A percentile compares a stretch with the other conserved stretches of the same genome.
phyloP scores from a whole-genome alignment of 2,797 vertebrate species.

The Gymnoscopelus braueri region DNA sequence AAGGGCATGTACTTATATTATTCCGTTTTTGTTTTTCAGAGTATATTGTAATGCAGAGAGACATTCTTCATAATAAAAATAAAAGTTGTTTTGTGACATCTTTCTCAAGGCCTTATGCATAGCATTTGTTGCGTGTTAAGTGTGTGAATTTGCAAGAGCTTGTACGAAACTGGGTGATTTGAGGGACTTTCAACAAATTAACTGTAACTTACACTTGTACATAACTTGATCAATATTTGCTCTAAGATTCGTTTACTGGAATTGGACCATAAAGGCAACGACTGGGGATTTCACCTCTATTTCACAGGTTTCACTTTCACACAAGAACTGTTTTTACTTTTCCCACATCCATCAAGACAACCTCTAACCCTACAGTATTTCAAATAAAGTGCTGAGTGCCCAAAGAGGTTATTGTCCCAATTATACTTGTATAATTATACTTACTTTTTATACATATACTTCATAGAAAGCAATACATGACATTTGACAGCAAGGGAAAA shows the following conservation, averaged over 20 bases:
- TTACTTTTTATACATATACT: no score
- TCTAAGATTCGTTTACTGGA: slow-evolving; percentile 79
- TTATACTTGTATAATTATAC: no score
- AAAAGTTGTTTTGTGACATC: slow-evolving; percentile 27
- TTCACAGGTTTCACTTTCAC: slow-evolving; percentile 83
- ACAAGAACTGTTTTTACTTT: slow-evolving; percentile 69
- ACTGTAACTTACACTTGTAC: slow-evolving; percentile 62
- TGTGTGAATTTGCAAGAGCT: neutral
- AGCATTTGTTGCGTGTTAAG: neutral
- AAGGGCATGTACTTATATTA: slow-evolving; percentile 53
- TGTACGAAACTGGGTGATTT: slow-evolving; percentile 18
- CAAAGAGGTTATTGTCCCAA: neutral
- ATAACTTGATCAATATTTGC: slow-evolving; percentile 45
- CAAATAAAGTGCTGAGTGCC: slow-evolving; percentile 43
- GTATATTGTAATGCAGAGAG: slow-evolving; percentile 71
- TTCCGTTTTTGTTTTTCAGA: slow-evolving; percentile 62
- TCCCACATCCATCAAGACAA: slow-evolving; percentile 60
- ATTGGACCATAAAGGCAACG: slow-evolving; percentile 67
- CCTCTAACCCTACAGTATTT: slow-evolving; percentile 27
- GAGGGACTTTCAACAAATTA: slow-evolving; percentile 69
- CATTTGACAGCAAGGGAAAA: no score
- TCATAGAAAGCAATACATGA: no score
- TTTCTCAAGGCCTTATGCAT: neutral
- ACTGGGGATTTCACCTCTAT: slow-evolving; percentile 80
- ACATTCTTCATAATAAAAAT: slow-evolving; percentile 77